phyloP scores from a whole-genome alignment of 2,113 vertebrate species.

The Procavia capensis region DNA sequence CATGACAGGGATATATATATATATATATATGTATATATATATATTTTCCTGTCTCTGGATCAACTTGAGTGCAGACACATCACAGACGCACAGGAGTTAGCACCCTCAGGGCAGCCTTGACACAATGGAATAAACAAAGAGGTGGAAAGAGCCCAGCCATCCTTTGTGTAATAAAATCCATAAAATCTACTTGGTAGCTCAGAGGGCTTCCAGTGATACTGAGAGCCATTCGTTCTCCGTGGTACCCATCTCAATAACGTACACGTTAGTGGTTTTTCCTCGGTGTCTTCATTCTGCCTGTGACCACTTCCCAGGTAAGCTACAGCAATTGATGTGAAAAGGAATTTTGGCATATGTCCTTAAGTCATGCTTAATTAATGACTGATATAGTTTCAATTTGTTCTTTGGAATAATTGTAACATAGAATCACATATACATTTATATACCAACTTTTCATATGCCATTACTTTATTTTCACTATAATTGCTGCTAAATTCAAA shows the following conservation, averaged over 20 bases:
- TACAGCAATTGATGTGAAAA: neutral
- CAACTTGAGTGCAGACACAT: neutral
- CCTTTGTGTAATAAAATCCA: neutral
- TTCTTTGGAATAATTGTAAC: neutral
- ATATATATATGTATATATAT: no score
- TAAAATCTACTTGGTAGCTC: neutral
- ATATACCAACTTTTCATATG: neutral
- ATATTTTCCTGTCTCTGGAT: neutral
- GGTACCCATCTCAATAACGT: neutral
- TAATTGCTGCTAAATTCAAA: slow-evolving; percentile 56
- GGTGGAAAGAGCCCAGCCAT: neutral
- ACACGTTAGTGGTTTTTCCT: neutral
- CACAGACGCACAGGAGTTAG: neutral
- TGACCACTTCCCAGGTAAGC: neutral
- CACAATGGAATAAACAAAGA: neutral
- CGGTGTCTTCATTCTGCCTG: neutral
- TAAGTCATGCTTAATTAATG: neutral
- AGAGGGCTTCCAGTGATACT: neutral
- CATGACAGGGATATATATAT: neutral
- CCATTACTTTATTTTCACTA: slow-evolving; percentile 24
- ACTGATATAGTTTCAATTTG: slow-evolving; percentile 45
- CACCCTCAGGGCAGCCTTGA: neutral
- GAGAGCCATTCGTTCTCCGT: neutral
- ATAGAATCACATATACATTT: neutral
- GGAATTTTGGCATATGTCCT: slow-evolving; percentile 8